Conservation (phyloP, 2,888 invertebrate genomes). For the Nebria salina region DNA sequence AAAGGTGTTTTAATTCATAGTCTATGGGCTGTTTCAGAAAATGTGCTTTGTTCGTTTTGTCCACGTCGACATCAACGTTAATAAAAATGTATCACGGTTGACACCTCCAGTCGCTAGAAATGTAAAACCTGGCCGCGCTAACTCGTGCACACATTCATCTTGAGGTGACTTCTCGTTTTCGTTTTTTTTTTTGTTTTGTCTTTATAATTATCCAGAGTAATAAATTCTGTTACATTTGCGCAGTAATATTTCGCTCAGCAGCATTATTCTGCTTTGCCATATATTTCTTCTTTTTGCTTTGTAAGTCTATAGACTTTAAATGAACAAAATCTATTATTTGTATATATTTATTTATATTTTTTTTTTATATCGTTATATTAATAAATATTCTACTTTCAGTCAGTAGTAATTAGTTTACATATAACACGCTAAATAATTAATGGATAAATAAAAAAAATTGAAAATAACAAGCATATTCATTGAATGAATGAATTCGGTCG, state of each 20-base stretch:
- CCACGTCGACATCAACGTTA: neutral
- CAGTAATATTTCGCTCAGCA: conserved; percentile 35
- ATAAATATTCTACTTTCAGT: too few relatives aligned
- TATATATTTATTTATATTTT: too few relatives aligned
- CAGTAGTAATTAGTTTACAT: too few relatives aligned
- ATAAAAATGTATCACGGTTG: conserved; percentile 14
- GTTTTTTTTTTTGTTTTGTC: neutral
- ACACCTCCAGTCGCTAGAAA: conserved; percentile 3
- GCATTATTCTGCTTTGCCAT: neutral
- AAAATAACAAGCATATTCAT: too few relatives aligned
- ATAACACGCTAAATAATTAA: too few relatives aligned
- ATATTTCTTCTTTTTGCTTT: too few relatives aligned
- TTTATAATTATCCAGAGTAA: conserved; percentile 40
- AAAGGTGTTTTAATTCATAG: neutral
- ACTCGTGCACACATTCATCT: conserved; percentile 28
- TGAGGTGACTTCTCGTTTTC: conserved; percentile 20
- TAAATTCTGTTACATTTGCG: conserved; percentile 37
- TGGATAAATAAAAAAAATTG: too few relatives aligned
- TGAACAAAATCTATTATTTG: neutral
- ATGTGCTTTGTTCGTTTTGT: neutral
- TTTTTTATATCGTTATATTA: too few relatives aligned
- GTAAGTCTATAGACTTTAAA: neutral
- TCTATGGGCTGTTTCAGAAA: neutral
- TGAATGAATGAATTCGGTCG: too few relatives aligned
- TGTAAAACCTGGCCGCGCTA: conserved; percentile 8